A percentile compares a stretch with the other conserved stretches of the same genome.
Conservation (phyloP, 2,888 invertebrate species). For the Amphipyra berbera region DNA sequence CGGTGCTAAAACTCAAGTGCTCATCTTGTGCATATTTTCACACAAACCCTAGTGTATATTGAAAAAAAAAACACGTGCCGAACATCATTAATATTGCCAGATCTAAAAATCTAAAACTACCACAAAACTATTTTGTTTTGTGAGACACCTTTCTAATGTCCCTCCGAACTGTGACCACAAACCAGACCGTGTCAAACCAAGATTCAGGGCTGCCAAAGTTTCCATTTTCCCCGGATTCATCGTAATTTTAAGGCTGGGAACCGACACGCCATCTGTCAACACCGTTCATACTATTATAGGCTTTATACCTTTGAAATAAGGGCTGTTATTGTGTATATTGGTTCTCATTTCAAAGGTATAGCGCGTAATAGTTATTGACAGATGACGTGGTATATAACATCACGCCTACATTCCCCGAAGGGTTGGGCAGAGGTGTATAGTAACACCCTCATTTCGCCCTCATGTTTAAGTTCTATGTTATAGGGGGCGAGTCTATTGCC, state of each 20-base stretch:
- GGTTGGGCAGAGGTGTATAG: too few species aligned
- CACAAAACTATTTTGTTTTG: constrained; percentile 2
- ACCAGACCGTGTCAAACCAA: constrained; percentile 63
- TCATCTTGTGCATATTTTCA: constrained; percentile 7
- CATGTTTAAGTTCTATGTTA: too few species aligned
- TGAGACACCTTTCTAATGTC: constrained; percentile 58
- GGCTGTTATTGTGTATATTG: neutral
- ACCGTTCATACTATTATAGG: constrained; percentile 52
- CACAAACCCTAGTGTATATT: constrained; percentile 15
- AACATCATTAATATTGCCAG: constrained; percentile 3
- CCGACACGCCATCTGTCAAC: constrained; percentile 62
- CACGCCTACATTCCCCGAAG: too few species aligned
- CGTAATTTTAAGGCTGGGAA: constrained; percentile 49
- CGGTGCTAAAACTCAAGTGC: constrained; percentile 8
- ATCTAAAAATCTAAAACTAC: constrained; percentile 24
- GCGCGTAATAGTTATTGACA: constrained; percentile 40
- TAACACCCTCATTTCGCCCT: too few species aligned
- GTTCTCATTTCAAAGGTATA: constrained; percentile 22
- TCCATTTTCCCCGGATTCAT: constrained; percentile 62
- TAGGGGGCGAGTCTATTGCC: too few species aligned
- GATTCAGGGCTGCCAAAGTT: constrained; percentile 62
- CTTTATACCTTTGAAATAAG: constrained; percentile 24
- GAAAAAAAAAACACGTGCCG: constrained; percentile 4
- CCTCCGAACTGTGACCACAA: constrained; percentile 63
- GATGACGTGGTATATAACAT: too few species aligned